Evolutionary conservation across 1,140 invertebrate genomes (phyloP).

Genomic region (Batillaria attramentaria): DNA sequence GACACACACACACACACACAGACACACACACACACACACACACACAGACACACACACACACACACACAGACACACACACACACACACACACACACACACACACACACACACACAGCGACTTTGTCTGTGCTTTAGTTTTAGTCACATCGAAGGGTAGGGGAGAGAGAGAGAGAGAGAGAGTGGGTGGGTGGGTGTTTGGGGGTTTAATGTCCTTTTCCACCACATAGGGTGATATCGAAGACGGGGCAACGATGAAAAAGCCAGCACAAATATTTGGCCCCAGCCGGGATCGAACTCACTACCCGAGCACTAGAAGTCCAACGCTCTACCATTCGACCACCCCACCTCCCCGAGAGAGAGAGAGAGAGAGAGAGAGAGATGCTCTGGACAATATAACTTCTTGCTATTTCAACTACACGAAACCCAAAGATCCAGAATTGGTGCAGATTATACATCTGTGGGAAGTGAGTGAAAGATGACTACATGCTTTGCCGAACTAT

Average conservation of each 20-base stretch:
- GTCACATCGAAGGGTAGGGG: background rate
- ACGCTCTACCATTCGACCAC: no score
- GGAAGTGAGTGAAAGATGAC: background rate
- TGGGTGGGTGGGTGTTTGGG: background rate
- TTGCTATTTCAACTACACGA: background rate
- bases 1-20: conserved; percentile 9
- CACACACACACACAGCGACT: conserved; percentile 16
- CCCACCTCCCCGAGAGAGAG: no score
- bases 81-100: conserved; percentile 11
- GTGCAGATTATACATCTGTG: background rate
- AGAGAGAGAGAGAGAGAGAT: background rate
- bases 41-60: conserved; percentile 2
- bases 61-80: conserved; percentile 4
- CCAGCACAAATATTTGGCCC: no score
- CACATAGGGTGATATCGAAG: no score
- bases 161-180: background rate
- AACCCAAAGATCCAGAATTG: background rate
- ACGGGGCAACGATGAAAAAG: no score
- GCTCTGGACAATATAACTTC: background rate
- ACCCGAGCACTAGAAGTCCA: no score
- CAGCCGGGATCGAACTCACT: no score
- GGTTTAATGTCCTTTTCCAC: no score
- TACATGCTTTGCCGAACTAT: background rate
- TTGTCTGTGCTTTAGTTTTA: no score
- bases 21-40: conserved; percentile 10